phyloP scores from a whole-genome alignment of 2,888 invertebrate species.

The Gari tellinella region DNA sequence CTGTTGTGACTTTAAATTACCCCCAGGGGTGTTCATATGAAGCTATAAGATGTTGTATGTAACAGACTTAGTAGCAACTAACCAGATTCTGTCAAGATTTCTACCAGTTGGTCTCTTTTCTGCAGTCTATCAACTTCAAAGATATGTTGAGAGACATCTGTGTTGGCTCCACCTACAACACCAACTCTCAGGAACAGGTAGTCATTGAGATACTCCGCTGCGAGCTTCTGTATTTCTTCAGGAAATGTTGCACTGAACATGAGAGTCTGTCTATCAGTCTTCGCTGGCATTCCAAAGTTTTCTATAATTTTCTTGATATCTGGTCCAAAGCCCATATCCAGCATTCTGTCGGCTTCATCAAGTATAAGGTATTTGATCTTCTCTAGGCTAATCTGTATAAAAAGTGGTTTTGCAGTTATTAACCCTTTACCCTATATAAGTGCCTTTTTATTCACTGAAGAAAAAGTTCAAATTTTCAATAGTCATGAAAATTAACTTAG shows the following conservation, averaged over 20 bases:
- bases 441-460: too few relatives aligned
- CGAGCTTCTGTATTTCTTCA: constrained; percentile 90
- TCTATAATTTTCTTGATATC: constrained; percentile 80
- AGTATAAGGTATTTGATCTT: constrained; percentile 89
- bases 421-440: too few relatives aligned
- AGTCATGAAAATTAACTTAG: too few relatives aligned
- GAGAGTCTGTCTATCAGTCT: constrained; percentile 86
- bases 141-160: constrained; percentile 93
- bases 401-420: neutral
- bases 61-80: constrained; percentile 25
- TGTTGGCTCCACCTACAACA: constrained; percentile 95
- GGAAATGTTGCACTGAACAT: constrained; percentile 93
- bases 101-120: constrained; percentile 90
- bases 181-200: constrained; percentile 97
- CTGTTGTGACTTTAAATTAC: too few relatives aligned
- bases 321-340: constrained; percentile 90
- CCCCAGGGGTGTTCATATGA: too few relatives aligned
- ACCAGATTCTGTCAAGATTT: constrained; percentile 86
- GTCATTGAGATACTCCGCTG: constrained; percentile 90
- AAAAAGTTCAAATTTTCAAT: too few relatives aligned
- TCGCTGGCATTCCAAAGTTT: constrained; percentile 78
- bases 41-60: too few relatives aligned
- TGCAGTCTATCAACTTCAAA: constrained; percentile 87
- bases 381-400: constrained; percentile 85
- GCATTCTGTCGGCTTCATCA: constrained; percentile 93